Conservation (phyloP, 2,113 vertebrate species). For the Labeo rohita region DNA sequence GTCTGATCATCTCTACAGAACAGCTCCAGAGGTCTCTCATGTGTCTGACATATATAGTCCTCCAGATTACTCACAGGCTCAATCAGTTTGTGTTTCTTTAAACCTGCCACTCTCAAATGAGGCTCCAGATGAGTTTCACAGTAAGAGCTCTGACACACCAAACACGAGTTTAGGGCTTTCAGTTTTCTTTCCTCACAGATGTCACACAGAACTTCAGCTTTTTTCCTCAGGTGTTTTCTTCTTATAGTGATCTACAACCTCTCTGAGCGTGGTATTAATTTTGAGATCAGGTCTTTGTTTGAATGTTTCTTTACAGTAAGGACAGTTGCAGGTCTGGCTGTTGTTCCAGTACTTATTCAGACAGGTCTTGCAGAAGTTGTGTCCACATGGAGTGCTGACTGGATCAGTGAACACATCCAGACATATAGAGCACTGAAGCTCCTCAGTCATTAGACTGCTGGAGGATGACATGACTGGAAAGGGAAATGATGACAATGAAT, state of each 20-base stretch:
- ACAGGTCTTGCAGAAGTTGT: neutral
- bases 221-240: neutral
- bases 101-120: neutral
- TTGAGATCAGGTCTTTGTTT: neutral
- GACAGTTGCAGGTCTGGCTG: neutral
- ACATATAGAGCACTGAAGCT: neutral
- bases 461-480: neutral
- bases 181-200: neutral
- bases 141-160: neutral
- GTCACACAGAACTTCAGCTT: neutral
- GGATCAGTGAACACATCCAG: neutral
- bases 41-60: neutral
- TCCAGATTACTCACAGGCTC: neutral
- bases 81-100: neutral
- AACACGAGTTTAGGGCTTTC: neutral
- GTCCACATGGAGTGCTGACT: neutral
- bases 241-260: neutral
- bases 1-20: neutral
- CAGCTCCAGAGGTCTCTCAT: neutral
- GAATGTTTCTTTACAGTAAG: neutral
- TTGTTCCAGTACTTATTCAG: neutral
- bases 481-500: neutral
- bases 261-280: neutral
- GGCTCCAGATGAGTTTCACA: neutral
- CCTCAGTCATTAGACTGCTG: neutral